Evolutionary conservation across 2,888 invertebrate species (phyloP).

Genomic region (Andrena bucephala): DNA sequence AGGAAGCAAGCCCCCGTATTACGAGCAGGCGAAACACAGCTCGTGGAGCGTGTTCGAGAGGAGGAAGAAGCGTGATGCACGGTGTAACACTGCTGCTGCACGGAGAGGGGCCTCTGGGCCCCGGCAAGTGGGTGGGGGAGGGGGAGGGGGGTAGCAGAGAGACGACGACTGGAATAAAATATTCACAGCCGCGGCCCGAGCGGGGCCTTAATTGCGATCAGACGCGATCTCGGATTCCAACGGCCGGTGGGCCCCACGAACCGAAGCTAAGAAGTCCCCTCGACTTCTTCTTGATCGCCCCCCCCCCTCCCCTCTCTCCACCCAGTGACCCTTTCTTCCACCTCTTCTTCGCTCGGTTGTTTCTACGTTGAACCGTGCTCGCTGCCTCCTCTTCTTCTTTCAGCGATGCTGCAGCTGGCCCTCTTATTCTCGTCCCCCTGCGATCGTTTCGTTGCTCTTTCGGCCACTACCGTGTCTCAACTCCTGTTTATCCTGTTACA

Average conservation of each 20-base stretch:
- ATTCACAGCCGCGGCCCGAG: constrained; percentile 83
- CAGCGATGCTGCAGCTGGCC: constrained; percentile 34
- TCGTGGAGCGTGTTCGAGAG: constrained; percentile 49
- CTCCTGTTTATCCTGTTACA: constrained; percentile 84
- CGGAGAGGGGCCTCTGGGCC: constrained; percentile 35
- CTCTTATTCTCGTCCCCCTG: constrained; percentile 51
- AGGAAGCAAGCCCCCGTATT: constrained; percentile 58
- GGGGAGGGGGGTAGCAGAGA: constrained; percentile 51
- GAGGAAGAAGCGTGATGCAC: constrained; percentile 62
- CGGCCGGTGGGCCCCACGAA: constrained; percentile 82
- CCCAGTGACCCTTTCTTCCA: constrained; percentile 51
- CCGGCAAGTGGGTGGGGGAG: constrained; percentile 22
- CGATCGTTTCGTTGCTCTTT: constrained; percentile 53
- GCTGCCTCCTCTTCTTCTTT: constrained; percentile 54
- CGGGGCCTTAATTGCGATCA: constrained; percentile 84
- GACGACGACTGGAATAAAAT: constrained; percentile 81
- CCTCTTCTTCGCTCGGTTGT: constrained; percentile 22
- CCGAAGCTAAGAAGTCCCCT: constrained; percentile 71
- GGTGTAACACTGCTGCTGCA: constrained; percentile 67
- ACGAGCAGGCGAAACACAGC: constrained; percentile 56
- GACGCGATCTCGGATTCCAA: constrained; percentile 85
- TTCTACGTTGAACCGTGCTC: constrained; percentile 38
- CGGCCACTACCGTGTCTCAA: constrained; percentile 77
- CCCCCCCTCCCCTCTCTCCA: constrained; percentile 30
- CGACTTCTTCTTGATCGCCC: constrained; percentile 44